phyloP scores from a whole-genome alignment of 2,888 invertebrate species.

The Mycalesis mineus region DNA sequence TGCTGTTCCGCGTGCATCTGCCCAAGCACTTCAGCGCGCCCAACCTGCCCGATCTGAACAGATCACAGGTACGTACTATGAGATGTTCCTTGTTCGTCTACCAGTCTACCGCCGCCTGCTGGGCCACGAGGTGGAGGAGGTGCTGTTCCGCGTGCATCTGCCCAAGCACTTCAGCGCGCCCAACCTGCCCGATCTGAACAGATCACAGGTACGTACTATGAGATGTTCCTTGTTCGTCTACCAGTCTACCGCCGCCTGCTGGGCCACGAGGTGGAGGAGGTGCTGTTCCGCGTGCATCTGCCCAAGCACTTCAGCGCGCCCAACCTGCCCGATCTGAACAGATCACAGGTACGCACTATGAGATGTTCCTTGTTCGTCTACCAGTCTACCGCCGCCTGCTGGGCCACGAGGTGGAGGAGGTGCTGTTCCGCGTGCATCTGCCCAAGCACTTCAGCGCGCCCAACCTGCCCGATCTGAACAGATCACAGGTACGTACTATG shows the following conservation, averaged over 20 bases:
- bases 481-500: conserved; percentile 94
- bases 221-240: conserved; percentile 98
- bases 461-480: conserved; percentile 97
- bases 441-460: conserved; percentile 99
- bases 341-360: conserved; percentile 94
- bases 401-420: conserved; percentile 96
- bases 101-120: conserved; percentile 97
- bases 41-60: conserved; percentile 97
- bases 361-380: conserved; percentile 98
- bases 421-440: conserved; percentile 91
- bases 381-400: conserved; percentile 97
- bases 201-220: conserved; percentile 94
- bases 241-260: conserved; percentile 97
- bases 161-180: conserved; percentile 99
- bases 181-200: conserved; percentile 97
- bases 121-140: conserved; percentile 96
- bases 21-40: conserved; percentile 99
- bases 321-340: conserved; percentile 97
- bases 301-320: conserved; percentile 99
- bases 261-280: conserved; percentile 96
- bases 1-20: conserved; percentile 91
- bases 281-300: conserved; percentile 91
- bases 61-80: conserved; percentile 94
- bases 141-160: conserved; percentile 91
- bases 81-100: conserved; percentile 98